Conservation (phyloP, 92 coral and sea anemone species). For the Heliopora coerulea region DNA sequence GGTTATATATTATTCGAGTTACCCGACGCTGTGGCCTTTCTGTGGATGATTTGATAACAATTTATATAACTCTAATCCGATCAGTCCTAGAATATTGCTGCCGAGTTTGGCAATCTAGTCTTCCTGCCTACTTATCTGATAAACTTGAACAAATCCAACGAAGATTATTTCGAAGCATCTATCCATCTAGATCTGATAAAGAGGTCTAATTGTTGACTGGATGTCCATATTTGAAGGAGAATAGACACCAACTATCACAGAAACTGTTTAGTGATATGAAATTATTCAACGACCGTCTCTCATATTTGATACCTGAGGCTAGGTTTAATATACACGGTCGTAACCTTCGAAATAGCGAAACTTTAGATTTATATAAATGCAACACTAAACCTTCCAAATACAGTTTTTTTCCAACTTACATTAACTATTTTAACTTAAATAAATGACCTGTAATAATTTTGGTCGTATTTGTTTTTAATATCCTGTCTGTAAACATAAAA, state of each 20-base stretch:
- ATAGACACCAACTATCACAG: conserved; percentile 11
- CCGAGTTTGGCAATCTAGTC: conserved; percentile 14
- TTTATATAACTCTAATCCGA: conserved; percentile 19
- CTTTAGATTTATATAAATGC: background rate
- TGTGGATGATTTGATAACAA: conserved; percentile 24
- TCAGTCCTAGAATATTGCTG: conserved; percentile 26
- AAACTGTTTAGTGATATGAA: conserved; percentile 7
- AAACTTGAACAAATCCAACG: conserved; percentile 17
- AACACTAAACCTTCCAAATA: background rate
- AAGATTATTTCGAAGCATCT: conserved; percentile 10
- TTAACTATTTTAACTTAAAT: background rate
- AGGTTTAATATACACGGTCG: conserved; percentile 14
- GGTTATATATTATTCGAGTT: conserved; percentile 25
- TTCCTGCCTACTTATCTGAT: conserved; percentile 13
- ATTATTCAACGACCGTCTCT: conserved; percentile 2
- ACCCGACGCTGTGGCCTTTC: conserved; percentile 3
- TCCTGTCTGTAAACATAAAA: too few relatives aligned
- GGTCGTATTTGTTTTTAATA: too few relatives aligned
- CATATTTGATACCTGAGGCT: conserved; percentile 13
- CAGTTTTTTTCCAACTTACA: background rate
- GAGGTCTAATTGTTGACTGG: background rate
- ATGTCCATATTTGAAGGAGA: background rate
- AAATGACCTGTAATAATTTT: too few relatives aligned
- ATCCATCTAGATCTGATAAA: conserved; percentile 6
- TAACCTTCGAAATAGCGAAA: conserved; percentile 12